Evolutionary conservation across 2,888 invertebrate species (phyloP), one percentile per base, ranked within the genome.

Genomic region (Coelopa pilipes): DNA sequence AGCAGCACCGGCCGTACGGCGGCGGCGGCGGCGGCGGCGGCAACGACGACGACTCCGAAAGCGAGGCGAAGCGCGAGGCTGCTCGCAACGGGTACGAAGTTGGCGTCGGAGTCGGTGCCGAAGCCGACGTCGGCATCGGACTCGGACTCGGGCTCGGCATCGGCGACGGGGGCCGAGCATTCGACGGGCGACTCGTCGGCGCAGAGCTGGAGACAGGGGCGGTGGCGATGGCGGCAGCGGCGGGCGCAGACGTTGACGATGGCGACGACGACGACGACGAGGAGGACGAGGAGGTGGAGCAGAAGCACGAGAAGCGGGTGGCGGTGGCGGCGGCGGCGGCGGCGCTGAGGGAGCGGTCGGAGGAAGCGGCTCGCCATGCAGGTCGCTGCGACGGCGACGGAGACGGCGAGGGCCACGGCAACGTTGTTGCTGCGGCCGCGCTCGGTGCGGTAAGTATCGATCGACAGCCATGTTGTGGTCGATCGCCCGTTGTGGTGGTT

Each of bases 391-490:
- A 19, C 34, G 45, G n/a, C n/a, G n/a, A n/a, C n/a, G n/a, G n/a
- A n/a, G n/a, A 50, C 19, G 21, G 45, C n/a, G 13, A 47, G 11
- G 17, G 53, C 74, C 50, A 67, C 70, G 49, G 70, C 74, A 73
- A 60, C 67, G 68, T 34, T 50, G 57, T 49, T 70, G 68, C 72
- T 71, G 78, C 77, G 77, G 78, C 77, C 75, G 80, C 82, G 72
- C 81, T 82, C 75, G 81, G 81, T 80, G 83, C 82, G 81, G 84
- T 83, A 81, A 83, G 85, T 77, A 79, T 75, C 74, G 78, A 70
- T 76, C 34, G 34, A 34, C 34, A 78, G 76, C 78, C 79, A 79
- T 82, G 82, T 78, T 78, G 80, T 76, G 77, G 69, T 69, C 34
- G 45, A 34, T 34, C 34, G 34, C 34, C 34, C 57, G 50, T 67